These are phyloP conservation scores for Bubalus kerabau DNA, from an alignment of 2,113 vertebrate species.

Conservation along the genomic window DNA sequence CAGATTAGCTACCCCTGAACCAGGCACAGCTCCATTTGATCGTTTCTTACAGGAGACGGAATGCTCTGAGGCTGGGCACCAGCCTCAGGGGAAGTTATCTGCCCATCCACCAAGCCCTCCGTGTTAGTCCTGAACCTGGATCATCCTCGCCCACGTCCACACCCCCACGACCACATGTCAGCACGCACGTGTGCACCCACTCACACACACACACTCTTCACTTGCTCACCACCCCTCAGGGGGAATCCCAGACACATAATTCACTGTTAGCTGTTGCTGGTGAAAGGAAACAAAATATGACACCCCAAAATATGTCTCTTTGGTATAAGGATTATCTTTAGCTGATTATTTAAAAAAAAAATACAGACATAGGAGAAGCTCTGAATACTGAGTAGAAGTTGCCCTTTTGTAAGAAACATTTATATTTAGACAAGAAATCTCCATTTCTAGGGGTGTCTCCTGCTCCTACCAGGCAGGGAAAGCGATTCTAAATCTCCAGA, in stretches of 20 bases:
- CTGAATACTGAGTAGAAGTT: not conserved
- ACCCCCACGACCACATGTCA: not conserved
- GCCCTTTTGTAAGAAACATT: not conserved
- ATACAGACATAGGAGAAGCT: not conserved
- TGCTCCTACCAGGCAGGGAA: not conserved
- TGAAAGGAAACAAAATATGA: not conserved
- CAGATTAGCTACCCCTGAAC: slow-evolving; percentile 75
- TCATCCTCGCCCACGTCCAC: slow-evolving; percentile 8
- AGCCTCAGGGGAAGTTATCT: slow-evolving; percentile 58
- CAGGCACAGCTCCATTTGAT: slow-evolving; percentile 70
- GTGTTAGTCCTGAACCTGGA: slow-evolving; percentile 20
- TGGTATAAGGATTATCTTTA: not conserved
- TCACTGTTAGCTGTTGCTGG: not conserved
- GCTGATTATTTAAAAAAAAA: not conserved
- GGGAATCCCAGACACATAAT: slow-evolving; percentile 10
- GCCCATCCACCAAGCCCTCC: not conserved
- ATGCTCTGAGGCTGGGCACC: not conserved
- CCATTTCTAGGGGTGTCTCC: not conserved
- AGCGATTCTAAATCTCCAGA: not conserved
- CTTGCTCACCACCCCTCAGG: not conserved
- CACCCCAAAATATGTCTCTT: not conserved
- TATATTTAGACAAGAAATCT: not conserved
- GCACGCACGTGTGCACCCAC: not conserved
- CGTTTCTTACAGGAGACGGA: slow-evolving; percentile 39
- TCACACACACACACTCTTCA: not conserved